phyloP scores from a whole-genome alignment of 2,888 invertebrate species.

The Caenorhabditis drosophilae region DNA sequence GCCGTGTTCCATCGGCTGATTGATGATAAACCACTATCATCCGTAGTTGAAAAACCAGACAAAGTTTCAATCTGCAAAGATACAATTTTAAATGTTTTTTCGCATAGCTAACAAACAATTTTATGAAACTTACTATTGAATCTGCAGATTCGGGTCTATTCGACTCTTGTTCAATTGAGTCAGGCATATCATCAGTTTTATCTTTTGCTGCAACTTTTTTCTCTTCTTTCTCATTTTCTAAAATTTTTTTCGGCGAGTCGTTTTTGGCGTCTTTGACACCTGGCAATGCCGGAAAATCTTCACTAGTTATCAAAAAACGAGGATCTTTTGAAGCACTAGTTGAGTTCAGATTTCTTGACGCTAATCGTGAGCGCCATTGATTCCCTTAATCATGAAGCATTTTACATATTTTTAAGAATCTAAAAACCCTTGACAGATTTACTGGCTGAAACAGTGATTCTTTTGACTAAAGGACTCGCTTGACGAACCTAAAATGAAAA shows the following conservation, averaged over 20 bases:
- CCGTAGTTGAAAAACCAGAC: background rate
- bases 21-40: conserved; percentile 24
- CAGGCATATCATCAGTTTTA: too few species aligned
- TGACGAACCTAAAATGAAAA: background rate
- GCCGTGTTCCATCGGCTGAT: too few species aligned
- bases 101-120: too few species aligned
- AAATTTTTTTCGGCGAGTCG: too few species aligned
- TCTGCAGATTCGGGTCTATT: background rate
- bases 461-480: conserved; percentile 1
- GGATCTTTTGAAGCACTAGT: conserved; percentile 8
- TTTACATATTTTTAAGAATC: background rate
- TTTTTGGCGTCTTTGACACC: conserved; percentile 12
- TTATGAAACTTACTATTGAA: background rate
- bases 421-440: too few species aligned
- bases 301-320: conserved; percentile 27
- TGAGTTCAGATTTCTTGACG: background rate
- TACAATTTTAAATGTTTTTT: background rate
- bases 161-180: background rate
- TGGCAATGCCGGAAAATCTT: conserved; percentile 32
- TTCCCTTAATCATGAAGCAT: conserved; percentile 13
- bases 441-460: too few species aligned
- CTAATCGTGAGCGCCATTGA: conserved; percentile 20
- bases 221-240: conserved; percentile 11
- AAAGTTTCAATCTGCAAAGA: conserved; percentile 9
- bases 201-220: too few species aligned